These are phyloP conservation scores for Clarias platycephalus DNA, from an alignment of 2,797 vertebrate species.

Conservation along the genomic window DNA sequence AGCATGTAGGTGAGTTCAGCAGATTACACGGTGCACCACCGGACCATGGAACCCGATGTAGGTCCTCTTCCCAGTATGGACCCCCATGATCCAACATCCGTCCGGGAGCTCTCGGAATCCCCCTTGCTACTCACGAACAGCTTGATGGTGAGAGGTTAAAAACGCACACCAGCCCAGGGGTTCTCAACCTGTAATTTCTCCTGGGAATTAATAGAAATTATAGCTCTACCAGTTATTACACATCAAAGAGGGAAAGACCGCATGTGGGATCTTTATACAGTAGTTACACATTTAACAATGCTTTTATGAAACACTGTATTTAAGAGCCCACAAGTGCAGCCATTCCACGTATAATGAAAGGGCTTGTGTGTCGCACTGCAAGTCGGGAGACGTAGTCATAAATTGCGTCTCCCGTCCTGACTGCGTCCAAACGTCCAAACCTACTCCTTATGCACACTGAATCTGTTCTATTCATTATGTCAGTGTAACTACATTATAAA, in stretches of 20 bases:
- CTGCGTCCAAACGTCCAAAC: background rate
- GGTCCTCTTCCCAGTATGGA: slow-evolving; percentile 43
- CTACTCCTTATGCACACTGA: background rate
- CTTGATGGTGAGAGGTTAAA: slow-evolving; percentile 29
- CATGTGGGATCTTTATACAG: background rate
- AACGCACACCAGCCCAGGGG: background rate
- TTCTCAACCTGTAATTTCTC: background rate
- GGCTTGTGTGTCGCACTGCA: background rate
- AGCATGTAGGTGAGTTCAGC: slow-evolving; percentile 70
- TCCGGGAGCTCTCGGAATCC: slow-evolving; percentile 34
- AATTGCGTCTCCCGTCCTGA: too few species aligned
- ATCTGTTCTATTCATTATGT: background rate
- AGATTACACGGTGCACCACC: slow-evolving; percentile 68
- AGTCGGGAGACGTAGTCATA: background rate
- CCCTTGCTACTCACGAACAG: slow-evolving; percentile 32
- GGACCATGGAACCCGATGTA: slow-evolving; percentile 72
- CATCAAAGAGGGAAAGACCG: background rate
- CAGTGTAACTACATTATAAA: background rate
- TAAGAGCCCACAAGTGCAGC: background rate
- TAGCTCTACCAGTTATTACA: background rate
- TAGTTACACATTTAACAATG: background rate
- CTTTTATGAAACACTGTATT: background rate
- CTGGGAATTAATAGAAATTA: background rate
- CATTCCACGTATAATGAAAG: background rate
- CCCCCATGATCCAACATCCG: slow-evolving; percentile 51